Conservation (phyloP, 2,797 vertebrate genomes). For the Nyctibius grandis region DNA sequence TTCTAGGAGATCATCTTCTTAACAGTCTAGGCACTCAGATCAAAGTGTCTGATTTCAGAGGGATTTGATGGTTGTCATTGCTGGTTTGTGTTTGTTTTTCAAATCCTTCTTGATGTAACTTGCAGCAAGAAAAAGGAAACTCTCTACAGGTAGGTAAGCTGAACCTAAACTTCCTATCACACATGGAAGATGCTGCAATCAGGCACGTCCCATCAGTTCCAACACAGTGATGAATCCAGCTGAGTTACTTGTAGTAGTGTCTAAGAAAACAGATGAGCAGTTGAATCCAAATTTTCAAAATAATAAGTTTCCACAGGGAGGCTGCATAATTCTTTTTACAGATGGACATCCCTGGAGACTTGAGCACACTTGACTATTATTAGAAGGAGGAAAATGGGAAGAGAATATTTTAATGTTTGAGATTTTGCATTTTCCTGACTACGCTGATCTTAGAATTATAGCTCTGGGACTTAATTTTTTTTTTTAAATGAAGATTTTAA, state of each 20-base stretch:
- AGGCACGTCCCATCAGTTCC: conserved; percentile 19
- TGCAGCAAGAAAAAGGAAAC: neutral
- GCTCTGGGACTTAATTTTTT: neutral
- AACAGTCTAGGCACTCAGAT: conserved; percentile 6
- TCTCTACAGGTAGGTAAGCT: neutral
- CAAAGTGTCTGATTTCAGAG: conserved; percentile 21
- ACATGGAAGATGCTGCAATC: neutral
- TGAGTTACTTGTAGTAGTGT: conserved; percentile 5
- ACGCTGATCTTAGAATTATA: conserved; percentile 27
- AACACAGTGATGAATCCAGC: conserved; percentile 12
- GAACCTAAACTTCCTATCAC: neutral
- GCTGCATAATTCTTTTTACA: conserved; percentile 43
- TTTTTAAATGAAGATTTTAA: neutral
- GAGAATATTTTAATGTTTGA: neutral
- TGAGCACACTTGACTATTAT: conserved; percentile 2
- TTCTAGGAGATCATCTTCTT: conserved; percentile 11
- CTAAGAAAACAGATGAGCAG: conserved; percentile 42
- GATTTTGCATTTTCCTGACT: conserved; percentile 23
- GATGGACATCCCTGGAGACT: conserved; percentile 21
- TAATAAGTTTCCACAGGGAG: neutral
- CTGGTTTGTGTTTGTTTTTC: conserved; percentile 19
- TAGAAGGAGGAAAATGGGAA: conserved; percentile 7
- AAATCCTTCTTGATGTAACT: neutral
- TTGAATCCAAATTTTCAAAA: conserved; percentile 43
- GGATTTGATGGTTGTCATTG: neutral